Percentiles rank a stretch among this genome's conserved stretches.
phyloP scores from a whole-genome alignment of 1,140 invertebrate genomes.

The Pseudomyrmex flavicornis region DNA sequence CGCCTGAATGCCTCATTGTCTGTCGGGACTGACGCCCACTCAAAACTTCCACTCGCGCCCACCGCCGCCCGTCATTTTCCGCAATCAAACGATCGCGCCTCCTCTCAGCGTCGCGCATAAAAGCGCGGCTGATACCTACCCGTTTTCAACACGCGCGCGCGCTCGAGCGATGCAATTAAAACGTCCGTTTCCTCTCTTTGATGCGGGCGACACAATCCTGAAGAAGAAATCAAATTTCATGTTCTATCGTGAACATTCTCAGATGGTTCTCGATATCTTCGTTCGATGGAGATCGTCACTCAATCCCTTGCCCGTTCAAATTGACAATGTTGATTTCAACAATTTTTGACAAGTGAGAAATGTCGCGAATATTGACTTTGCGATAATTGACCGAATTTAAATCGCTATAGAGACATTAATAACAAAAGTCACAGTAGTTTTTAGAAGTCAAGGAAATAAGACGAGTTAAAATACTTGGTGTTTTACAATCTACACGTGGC shows the following conservation, averaged over 20 bases:
- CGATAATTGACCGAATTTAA: no score
- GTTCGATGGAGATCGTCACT: no score
- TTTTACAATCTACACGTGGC: not conserved
- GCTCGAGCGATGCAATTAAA: slow-evolving; percentile 67
- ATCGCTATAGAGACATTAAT: no score
- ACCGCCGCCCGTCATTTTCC: slow-evolving; percentile 75
- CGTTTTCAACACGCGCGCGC: slow-evolving; percentile 7
- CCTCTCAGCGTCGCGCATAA: slow-evolving; percentile 46
- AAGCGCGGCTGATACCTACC: slow-evolving; percentile 42
- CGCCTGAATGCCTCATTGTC: slow-evolving; percentile 82
- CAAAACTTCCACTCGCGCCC: slow-evolving; percentile 77
- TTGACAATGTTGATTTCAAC: no score
- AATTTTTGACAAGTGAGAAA: no score
- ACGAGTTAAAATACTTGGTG: not conserved
- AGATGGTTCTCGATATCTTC: no score
- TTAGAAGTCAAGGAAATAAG: not conserved
- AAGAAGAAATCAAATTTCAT: not conserved
- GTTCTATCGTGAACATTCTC: no score
- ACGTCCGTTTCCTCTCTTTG: slow-evolving; percentile 23
- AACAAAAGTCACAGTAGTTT: not conserved
- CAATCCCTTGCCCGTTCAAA: no score
- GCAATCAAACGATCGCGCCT: slow-evolving; percentile 76
- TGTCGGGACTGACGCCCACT: slow-evolving; percentile 79
- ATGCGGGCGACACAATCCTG: slow-evolving; percentile 1
- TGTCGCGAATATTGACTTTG: no score